A percentile compares a stretch with the other conserved stretches of the same genome.
These are phyloP conservation scores for Tinea semifulvella DNA, from an alignment of 2,888 invertebrate species.

Conservation along the genomic window DNA sequence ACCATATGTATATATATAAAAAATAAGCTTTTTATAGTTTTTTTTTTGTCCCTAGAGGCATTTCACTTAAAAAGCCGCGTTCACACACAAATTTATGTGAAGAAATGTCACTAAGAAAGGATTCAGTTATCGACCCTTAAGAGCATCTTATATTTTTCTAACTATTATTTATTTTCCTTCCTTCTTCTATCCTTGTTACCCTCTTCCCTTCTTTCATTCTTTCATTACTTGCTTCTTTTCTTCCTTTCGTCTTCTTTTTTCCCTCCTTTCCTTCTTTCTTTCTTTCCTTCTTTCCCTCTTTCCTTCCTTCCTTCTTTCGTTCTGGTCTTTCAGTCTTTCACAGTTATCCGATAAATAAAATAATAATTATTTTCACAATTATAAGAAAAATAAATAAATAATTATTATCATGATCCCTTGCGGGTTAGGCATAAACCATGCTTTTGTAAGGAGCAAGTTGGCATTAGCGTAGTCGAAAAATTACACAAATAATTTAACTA, in stretches of 20 bases:
- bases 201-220: background rate
- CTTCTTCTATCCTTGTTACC: background rate
- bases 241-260: background rate
- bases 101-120: no score
- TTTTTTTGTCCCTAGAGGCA: no score
- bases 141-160: no score
- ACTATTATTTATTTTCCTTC: no score
- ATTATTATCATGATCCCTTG: no score
- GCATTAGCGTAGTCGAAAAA: background rate
- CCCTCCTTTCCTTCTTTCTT: background rate
- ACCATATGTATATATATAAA: no score
- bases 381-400: background rate
- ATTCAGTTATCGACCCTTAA: no score
- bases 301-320: background rate
- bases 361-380: background rate
- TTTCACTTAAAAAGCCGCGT: no score
- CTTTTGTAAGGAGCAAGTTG: no score
- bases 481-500: background rate
- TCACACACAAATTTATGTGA: no score
- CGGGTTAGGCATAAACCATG: no score
- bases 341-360: background rate
- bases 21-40: no score
- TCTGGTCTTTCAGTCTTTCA: background rate
- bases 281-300: background rate
- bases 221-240: background rate